Conservation (phyloP, 2,888 invertebrate genomes). For the Epinotia brunnichana region DNA sequence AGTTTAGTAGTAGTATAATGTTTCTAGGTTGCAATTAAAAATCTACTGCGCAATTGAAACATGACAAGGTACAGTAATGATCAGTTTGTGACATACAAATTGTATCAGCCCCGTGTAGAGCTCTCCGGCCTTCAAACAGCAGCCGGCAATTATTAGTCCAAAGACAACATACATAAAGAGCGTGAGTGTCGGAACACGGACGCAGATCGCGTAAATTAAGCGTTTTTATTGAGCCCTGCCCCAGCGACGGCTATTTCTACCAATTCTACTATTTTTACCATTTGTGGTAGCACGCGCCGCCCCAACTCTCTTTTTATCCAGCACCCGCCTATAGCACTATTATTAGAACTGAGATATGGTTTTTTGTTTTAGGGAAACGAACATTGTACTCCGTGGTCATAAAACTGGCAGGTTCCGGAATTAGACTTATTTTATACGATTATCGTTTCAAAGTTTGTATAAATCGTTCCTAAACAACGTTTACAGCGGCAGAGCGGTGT, state of each 20-base stretch:
- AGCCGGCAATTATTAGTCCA: slow-evolving; percentile 76
- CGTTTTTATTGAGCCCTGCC: slow-evolving; percentile 74
- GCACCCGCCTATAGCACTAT: slow-evolving; percentile 55
- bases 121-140: slow-evolving; percentile 60
- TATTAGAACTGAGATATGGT: slow-evolving; percentile 54
- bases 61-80: neutral
- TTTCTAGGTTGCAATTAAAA: too few species aligned
- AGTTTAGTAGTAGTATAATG: too few species aligned
- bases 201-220: slow-evolving; percentile 79
- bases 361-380: slow-evolving; percentile 41
- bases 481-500: slow-evolving; percentile 13
- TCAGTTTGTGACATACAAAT: neutral
- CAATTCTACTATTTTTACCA: slow-evolving; percentile 71
- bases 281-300: slow-evolving; percentile 72
- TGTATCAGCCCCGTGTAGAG: too few species aligned
- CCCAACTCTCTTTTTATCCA: slow-evolving; percentile 70
- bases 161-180: slow-evolving; percentile 82
- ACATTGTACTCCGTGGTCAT: slow-evolving; percentile 38
- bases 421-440: slow-evolving; percentile 42
- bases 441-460: slow-evolving; percentile 28
- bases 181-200: slow-evolving; percentile 76
- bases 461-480: slow-evolving; percentile 22
- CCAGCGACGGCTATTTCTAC: slow-evolving; percentile 69
- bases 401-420: slow-evolving; percentile 39
- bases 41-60: neutral